Evolutionary conservation across 1,140 invertebrate genomes (phyloP).

Genomic region (Piezodorus guildinii): DNA sequence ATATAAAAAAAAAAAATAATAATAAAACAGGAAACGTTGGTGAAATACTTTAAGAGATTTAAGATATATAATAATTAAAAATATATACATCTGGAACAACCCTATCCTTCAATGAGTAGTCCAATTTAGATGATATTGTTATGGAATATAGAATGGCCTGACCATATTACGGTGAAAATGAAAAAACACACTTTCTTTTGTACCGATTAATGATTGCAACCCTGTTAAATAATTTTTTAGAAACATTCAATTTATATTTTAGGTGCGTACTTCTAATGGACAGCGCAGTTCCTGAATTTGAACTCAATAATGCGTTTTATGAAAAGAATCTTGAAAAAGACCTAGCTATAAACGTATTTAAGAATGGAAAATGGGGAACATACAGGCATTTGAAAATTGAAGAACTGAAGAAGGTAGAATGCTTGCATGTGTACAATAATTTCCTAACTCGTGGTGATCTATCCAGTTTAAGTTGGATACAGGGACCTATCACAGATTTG

Average conservation of each 20-base stretch:
- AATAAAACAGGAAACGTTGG: no score
- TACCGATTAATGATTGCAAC: no score
- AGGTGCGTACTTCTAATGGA: slow-evolving; percentile 53
- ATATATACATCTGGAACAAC: no score
- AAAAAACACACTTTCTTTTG: no score
- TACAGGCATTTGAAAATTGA: slow-evolving; percentile 47
- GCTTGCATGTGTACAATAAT: slow-evolving; percentile 65
- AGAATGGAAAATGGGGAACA: slow-evolving; percentile 60
- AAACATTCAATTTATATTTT: slow-evolving; percentile 28
- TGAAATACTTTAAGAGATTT: no score
- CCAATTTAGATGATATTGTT: no score
- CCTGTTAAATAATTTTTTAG: no score
- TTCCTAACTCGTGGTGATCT: slow-evolving; percentile 70
- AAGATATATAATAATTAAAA: no score
- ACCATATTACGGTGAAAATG: no score
- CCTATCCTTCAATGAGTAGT: no score
- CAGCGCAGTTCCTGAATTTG: slow-evolving; percentile 40
- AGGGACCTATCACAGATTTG: slow-evolving; percentile 42
- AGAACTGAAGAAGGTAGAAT: neutral
- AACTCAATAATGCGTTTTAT: slow-evolving; percentile 45
- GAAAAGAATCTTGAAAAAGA: slow-evolving; percentile 53
- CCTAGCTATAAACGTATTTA: slow-evolving; percentile 68
- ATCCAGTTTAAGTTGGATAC: slow-evolving; percentile 70
- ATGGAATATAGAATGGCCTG: no score
- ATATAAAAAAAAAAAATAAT: no score